Percentiles rank a stretch among this genome's conserved stretches.
These are phyloP conservation scores for Pinctada fucata DNA, from an alignment of 2,888 invertebrate species.

Conservation along the genomic window DNA sequence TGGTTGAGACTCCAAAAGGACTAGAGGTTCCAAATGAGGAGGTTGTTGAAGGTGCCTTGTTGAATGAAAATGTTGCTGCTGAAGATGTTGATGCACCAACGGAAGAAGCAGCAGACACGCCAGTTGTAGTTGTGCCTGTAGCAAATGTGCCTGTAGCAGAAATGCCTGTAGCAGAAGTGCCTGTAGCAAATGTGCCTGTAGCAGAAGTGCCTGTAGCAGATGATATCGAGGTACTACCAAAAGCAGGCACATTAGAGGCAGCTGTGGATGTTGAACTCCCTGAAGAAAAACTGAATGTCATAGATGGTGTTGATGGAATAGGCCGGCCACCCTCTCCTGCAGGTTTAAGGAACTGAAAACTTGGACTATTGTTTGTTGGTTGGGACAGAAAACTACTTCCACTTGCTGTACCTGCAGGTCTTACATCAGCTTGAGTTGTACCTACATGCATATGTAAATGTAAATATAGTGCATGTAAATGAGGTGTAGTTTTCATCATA, in stretches of 20 bases:
- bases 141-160: background rate
- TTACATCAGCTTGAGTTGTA: background rate
- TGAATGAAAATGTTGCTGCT: constrained; percentile 5
- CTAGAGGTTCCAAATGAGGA: constrained; percentile 14
- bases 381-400: background rate
- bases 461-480: too few relatives aligned
- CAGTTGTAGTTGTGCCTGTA: constrained; percentile 14
- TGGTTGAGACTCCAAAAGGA: background rate
- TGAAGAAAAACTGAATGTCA: background rate
- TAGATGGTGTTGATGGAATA: background rate
- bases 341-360: background rate
- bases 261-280: background rate
- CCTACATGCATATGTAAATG: background rate
- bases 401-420: background rate
- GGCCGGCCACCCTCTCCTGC: background rate
- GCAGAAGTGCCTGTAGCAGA: background rate
- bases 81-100: constrained; percentile 14
- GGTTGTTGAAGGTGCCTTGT: background rate
- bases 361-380: background rate
- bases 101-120: background rate
- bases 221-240: constrained; percentile 1
- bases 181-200: background rate
- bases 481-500: too few relatives aligned
- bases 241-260: background rate
- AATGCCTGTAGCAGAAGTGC: constrained; percentile 1